Evolutionary conservation across 2,113 vertebrate species (phyloP), one percentile per base, ranked within the genome.

Genomic region (Lanius collurio): DNA sequence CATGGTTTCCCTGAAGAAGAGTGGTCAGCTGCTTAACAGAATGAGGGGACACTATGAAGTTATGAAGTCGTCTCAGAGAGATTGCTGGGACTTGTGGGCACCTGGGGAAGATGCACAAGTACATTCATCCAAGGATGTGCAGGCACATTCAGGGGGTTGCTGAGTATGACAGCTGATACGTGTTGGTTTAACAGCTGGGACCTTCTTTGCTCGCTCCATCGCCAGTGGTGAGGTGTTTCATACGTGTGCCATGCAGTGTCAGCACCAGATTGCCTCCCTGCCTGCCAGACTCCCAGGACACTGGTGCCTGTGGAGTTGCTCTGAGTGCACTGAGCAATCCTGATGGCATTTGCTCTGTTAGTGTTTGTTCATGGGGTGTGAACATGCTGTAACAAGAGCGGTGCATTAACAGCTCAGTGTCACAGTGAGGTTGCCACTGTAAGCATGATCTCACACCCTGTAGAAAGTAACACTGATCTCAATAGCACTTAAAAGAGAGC

Each of bases 251-350:
- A n/a, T 64, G 53, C 35, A 31, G 53, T 37, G 47, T 81, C 89
- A 96, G 89, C 73, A 94, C 41, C 86, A 95, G 91, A 95, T 81
- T 96, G 83, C 24, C 41, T 89, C 44, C n/a, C 73, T 46, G 76
- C 55, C 79, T 93, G 93, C 64, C 95, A 96, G 49, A 92, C 81
- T 93, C 64, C 78, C 60, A 84, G 93, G 95, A 63, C 76, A 49
- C 0, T 41, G 55, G 56, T 78, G 83, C 44, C 86, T 77, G 42
- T 81, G 64, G 70, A 92, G 76, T 22, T 59, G 30, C 60, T 83
- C 33, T 44, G 79, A 41, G 57, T 56, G 33, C 42, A 37, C 73
- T 83, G 59, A 93, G 71, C 59, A 86, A 7, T 80, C 46, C 14
- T 1, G 9, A 35, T 0, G 4, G 27, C 1, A 0, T 70, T 93